Conservation (phyloP, 2,113 vertebrate species). For the Orycteropus afer region DNA sequence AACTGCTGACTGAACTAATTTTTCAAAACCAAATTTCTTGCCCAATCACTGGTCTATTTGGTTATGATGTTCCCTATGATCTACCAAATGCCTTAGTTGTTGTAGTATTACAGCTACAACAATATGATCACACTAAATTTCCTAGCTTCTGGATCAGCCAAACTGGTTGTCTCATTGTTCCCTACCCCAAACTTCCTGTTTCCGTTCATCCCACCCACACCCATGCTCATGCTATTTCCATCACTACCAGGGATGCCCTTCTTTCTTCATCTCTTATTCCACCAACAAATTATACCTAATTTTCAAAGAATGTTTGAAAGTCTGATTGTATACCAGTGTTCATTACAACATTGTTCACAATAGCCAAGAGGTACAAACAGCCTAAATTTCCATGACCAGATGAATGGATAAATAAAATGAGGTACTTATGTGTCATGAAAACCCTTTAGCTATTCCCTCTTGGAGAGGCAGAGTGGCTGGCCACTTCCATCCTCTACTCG, state of each 20-base stretch:
- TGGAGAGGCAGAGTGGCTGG: no score
- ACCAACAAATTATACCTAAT: slow-evolving; percentile 14
- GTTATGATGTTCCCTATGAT: neutral
- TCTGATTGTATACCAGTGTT: no score
- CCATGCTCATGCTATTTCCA: neutral
- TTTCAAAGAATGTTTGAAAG: slow-evolving; percentile 26
- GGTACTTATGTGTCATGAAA: no score
- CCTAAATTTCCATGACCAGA: no score
- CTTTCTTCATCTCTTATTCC: neutral
- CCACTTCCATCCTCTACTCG: no score
- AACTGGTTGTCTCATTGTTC: neutral
- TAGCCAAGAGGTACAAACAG: no score
- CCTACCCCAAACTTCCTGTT: neutral
- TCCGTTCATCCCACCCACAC: neutral
- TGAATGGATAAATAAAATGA: no score
- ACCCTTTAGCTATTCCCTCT: no score
- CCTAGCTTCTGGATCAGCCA: neutral
- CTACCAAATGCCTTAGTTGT: slow-evolving; percentile 25
- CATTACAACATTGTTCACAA: no score
- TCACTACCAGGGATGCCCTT: neutral
- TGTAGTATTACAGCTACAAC: neutral
- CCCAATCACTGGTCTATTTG: neutral
- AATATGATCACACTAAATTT: neutral
- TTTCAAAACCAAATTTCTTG: slow-evolving; percentile 43
- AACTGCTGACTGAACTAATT: neutral